Base-by-base conservation (phyloP, 2,888 invertebrate genomes). In the Helicoverpa assulta region DNA sequence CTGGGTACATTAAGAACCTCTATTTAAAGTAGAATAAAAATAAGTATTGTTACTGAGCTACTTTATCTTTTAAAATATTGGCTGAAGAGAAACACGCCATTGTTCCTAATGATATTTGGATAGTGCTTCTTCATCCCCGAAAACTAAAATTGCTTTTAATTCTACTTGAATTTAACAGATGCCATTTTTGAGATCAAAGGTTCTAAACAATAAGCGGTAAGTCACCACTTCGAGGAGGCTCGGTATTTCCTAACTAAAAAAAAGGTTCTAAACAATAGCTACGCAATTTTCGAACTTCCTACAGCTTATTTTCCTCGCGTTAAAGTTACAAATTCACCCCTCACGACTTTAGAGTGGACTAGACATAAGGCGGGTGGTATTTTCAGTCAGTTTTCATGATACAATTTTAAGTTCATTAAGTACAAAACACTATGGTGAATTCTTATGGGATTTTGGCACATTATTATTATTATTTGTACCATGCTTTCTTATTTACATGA, bases 371-470 rank as follows among this genome's bases (percentile, higher is more conserved):
- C 86, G 88, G 87, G 81, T 61, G 65, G 62, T 68, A 68, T 67
- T 69, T 74, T 89, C 88, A 88, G 88, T 89, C 87, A 67, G 75
- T 82, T 82, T 80, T 69, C 74, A 50, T 51, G 56, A 73, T 72
- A 79, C 50, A 81, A 61, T 62, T 51, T 60, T 57, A 59, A 56
- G 21, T 58, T 62, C 59, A 68, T 72, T 78, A 72, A 72, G 63
- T 80, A 72, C 65, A 64, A 76, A 70, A 72, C 47, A 61, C 66
- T 78, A 70, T 53, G 73, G 68, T 85, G 82, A 80, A 84, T 73
- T 86, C 73, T 85, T 72, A 67, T 71, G 29, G 56, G 74, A 79
- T 89, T 26, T 90, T 90, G 90, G 90, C 90, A 89, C 89, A 85
- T 79, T 29, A 64, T 63, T 65, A 59, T 55, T 33, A 37, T 43